These are phyloP conservation scores for Drosophila micromelanica DNA, from an alignment of 1,140 invertebrate genomes.

Conservation along the genomic window DNA sequence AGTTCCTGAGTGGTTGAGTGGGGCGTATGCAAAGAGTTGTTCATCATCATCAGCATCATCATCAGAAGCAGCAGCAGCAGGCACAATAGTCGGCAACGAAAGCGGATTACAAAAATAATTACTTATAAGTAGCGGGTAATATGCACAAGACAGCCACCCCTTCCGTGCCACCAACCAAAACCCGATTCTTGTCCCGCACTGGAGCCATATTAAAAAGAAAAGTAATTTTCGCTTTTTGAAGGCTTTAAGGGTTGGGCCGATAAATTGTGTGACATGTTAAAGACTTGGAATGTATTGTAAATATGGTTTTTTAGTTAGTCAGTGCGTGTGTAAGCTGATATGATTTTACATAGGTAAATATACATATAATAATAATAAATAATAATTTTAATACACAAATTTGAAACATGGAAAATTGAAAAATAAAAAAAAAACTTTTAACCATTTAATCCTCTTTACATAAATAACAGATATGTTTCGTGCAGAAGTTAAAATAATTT, in stretches of 20 bases:
- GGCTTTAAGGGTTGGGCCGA: background rate
- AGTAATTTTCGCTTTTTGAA: slow-evolving; percentile 49
- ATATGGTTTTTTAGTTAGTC: background rate
- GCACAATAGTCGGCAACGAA: slow-evolving; percentile 58
- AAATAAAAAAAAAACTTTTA: too few relatives aligned
- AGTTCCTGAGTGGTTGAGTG: slow-evolving; percentile 86
- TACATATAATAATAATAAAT: too few relatives aligned
- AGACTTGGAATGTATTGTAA: background rate
- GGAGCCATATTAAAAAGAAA: slow-evolving; percentile 47
- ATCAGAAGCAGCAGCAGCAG: slow-evolving; percentile 2
- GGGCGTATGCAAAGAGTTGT: slow-evolving; percentile 30
- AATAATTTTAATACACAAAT: background rate
- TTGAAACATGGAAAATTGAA: background rate
- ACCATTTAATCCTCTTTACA: too few relatives aligned
- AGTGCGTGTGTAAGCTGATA: background rate
- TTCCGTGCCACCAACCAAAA: slow-evolving; percentile 3
- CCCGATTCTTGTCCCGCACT: background rate
- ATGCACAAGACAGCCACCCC: slow-evolving; percentile 27
- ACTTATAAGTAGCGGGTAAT: slow-evolving; percentile 81
- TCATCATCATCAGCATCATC: slow-evolving; percentile 12
- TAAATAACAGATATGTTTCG: too few relatives aligned
- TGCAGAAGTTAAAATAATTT: too few relatives aligned
- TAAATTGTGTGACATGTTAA: slow-evolving; percentile 7
- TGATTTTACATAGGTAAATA: background rate
- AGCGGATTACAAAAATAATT: slow-evolving; percentile 83